These are phyloP conservation scores for Ceratina australensis DNA, from an alignment of 1,140 invertebrate genomes.

Conservation along the genomic window DNA sequence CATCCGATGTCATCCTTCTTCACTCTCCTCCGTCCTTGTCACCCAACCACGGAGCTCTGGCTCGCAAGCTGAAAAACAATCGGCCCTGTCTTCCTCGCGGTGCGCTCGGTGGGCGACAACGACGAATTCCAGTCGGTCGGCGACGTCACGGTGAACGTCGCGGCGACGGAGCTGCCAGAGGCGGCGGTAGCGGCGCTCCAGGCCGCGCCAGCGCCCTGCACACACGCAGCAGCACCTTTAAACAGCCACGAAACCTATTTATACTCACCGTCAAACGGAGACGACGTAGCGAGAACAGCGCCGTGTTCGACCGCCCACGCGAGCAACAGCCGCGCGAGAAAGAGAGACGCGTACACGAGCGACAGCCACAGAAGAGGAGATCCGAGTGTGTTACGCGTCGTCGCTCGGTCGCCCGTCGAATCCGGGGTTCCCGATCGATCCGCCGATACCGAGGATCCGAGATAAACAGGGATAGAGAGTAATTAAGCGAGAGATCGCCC, in stretches of 20 bases:
- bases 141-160: background rate
- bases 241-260: constrained; percentile 58
- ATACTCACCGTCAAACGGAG: constrained; percentile 53
- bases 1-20: constrained; percentile 13
- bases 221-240: constrained; percentile 42
- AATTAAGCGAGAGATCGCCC: too few species aligned
- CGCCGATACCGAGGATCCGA: too few species aligned
- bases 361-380: background rate
- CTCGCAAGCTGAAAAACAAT: constrained; percentile 1
- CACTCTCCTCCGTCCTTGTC: constrained; percentile 25
- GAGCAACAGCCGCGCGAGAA: constrained; percentile 33
- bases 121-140: background rate
- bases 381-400: background rate
- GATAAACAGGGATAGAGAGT: too few species aligned
- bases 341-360: constrained; percentile 24
- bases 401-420: constrained; percentile 29
- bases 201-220: constrained; percentile 52
- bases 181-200: constrained; percentile 44
- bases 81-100: background rate
- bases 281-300: constrained; percentile 46
- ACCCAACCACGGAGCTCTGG: constrained; percentile 2
- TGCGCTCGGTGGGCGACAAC: constrained; percentile 1
- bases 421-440: too few species aligned
- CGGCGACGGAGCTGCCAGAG: constrained; percentile 23
- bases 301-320: constrained; percentile 47